A percentile compares a stretch with the other conserved stretches of the same genome.
Conservation (phyloP, 2,113 vertebrate genomes). For the Aythya baeri region DNA sequence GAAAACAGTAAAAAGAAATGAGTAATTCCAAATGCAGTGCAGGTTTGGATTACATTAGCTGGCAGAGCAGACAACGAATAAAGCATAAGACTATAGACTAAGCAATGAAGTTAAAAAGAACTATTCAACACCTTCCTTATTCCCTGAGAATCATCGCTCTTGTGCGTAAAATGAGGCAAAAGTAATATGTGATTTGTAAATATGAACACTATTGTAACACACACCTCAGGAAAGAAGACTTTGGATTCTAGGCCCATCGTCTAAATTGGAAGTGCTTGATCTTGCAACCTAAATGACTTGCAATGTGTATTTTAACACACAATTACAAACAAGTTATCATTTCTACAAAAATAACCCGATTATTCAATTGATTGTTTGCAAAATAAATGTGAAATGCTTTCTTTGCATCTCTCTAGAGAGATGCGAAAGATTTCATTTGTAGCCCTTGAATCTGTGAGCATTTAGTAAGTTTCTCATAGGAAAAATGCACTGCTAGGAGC, state of each 20-base stretch:
- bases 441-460: conserved; percentile 3
- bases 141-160: background rate
- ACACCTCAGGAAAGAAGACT: background rate
- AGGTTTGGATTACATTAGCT: background rate
- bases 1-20: conserved; percentile 14
- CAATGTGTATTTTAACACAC: background rate
- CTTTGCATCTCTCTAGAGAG: conserved; percentile 17
- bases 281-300: background rate
- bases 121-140: background rate
- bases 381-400: conserved; percentile 22
- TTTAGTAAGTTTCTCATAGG: conserved; percentile 11
- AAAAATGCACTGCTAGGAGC: background rate
- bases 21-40: background rate
- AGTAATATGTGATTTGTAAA: background rate
- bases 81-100: background rate
- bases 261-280: background rate
- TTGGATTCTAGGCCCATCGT: background rate
- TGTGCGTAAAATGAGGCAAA: background rate
- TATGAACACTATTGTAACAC: background rate
- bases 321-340: conserved; percentile 1
- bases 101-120: conserved; percentile 17
- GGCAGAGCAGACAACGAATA: conserved; percentile 3
- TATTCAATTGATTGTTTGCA: background rate
- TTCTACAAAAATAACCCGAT: background rate
- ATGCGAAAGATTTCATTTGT: conserved; percentile 13